Evolutionary conservation across 2,113 vertebrate species (phyloP).

Genomic region (Synodontis membranacea): DNA sequence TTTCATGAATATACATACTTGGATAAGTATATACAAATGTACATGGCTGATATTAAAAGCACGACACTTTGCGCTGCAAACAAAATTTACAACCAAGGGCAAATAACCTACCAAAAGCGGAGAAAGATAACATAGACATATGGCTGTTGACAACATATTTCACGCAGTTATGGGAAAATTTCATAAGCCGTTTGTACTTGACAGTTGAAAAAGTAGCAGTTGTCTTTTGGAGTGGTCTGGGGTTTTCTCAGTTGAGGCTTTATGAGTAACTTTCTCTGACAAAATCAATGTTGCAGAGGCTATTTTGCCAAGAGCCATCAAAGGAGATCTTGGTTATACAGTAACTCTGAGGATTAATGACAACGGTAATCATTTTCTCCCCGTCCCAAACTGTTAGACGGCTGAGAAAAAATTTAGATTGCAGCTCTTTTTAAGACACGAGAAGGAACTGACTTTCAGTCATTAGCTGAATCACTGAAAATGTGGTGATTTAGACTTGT

Average conservation of each 20-base stretch:
- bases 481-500: background rate
- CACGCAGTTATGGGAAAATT: constrained; percentile 20
- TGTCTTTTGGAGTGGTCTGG: constrained; percentile 19
- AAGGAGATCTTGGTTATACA: background rate
- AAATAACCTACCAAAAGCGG: constrained; percentile 14
- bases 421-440: background rate
- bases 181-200: constrained; percentile 9
- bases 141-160: constrained; percentile 16
- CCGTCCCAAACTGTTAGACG: background rate
- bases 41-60: constrained; percentile 32
- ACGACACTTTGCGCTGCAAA: constrained; percentile 32
- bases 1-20: constrained; percentile 47
- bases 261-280: constrained; percentile 5
- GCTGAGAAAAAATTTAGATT: background rate
- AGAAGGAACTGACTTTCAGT: background rate
- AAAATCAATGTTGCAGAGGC: constrained; percentile 23
- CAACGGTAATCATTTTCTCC: background rate
- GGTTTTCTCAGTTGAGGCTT: constrained; percentile 16
- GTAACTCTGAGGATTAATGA: constrained; percentile 18
- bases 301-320: constrained; percentile 15
- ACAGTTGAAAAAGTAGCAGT: background rate
- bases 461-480: constrained; percentile 15
- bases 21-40: constrained; percentile 15
- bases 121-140: constrained; percentile 27
- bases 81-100: constrained; percentile 44